Conservation (phyloP, 2,888 invertebrate species). For the Tubulanus polymorphus region DNA sequence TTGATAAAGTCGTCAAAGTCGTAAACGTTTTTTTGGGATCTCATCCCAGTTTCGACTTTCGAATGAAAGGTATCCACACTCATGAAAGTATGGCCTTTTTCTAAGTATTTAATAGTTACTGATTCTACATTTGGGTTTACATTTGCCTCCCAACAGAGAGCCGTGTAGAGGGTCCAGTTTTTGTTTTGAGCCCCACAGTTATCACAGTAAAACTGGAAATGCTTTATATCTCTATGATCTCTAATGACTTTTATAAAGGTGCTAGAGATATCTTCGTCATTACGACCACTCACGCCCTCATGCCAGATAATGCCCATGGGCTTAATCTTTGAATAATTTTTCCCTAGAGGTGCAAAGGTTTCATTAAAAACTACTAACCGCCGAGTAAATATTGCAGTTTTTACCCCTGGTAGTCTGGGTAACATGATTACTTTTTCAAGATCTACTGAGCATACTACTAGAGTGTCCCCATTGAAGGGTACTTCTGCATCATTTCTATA, state of each 20-base stretch:
- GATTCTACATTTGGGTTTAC: constrained; percentile 3
- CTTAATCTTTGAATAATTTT: no score
- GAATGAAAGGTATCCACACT: constrained; percentile 15
- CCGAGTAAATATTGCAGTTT: constrained; percentile 13
- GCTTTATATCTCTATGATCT: constrained; percentile 8
- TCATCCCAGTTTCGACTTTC: constrained; percentile 15
- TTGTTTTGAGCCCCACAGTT: constrained; percentile 21
- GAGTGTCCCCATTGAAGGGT: constrained; percentile 2
- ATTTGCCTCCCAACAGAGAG: constrained; percentile 1
- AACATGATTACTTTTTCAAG: constrained; percentile 20
- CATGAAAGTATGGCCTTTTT: constrained; percentile 15
- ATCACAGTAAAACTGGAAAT: constrained; percentile 16
- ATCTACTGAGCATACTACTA: constrained; percentile 12
- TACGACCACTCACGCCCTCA: constrained; percentile 14
- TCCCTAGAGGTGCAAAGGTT: constrained; percentile 7
- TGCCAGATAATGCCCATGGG: constrained; percentile 11
- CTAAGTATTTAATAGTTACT: constrained; percentile 14
- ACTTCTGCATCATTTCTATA: constrained; percentile 5
- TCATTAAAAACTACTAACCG: constrained; percentile 13
- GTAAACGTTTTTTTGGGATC: constrained; percentile 6
- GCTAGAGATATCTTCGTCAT: constrained; percentile 13
- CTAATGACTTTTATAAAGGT: constrained; percentile 8
- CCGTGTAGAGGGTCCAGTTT: constrained; percentile 14
- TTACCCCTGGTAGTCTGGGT: constrained; percentile 11
- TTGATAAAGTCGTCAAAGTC: constrained; percentile 9